Base-by-base conservation (phyloP, 2,113 vertebrate genomes). In the Paramormyrops kingsleyae region DNA sequence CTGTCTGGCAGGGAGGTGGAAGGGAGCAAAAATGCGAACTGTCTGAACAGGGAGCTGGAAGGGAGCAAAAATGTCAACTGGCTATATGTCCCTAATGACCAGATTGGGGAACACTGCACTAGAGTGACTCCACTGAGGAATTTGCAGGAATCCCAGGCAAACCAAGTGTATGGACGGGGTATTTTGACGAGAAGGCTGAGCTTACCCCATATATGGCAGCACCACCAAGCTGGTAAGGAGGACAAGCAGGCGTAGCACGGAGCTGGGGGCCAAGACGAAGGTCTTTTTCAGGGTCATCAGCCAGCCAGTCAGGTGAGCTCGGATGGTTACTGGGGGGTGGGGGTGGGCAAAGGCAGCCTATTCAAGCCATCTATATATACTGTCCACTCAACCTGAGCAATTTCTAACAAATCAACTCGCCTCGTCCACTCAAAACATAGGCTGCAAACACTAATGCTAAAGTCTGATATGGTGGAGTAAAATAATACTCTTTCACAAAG, bases 261-360 rank as follows among this genome's bases (percentile, higher is more conserved):
- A 99, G 96, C 99, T 99, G 91, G 99, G 99, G 19, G 99, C 98
- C 96, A 99, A 92, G 89, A 99, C 98, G 74, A 98, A 99, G n/a
- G 99, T 99, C 95, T 99, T 99, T 96, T 99, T 99, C 90, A 99
- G 95, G 1, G 98, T 99, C 99, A 99, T 99, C 93, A 99, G 96
- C 99, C 99, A 99, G 49, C 98, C 99, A 0, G 99, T 99, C 92
- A 99, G 94, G 92, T 99, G 97, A 4, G 99, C 98, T 93, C 99
- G 95, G 91, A 99, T 95, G 0, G 97, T 99, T 94, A 99, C 99
- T 96, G 70, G 27, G 13, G 4, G 27, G 27, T 13, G 70, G 31
- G 31, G 35, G 74, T 1, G 27, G 70, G 35, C 9, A 27, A 27
- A 27, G 10, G 10, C n/a, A 70, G 27, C n/a, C n/a, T 70, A 70